These are phyloP conservation scores for Uropsilus gracilis DNA, from an alignment of 2,113 vertebrate species.

Conservation along the genomic window DNA sequence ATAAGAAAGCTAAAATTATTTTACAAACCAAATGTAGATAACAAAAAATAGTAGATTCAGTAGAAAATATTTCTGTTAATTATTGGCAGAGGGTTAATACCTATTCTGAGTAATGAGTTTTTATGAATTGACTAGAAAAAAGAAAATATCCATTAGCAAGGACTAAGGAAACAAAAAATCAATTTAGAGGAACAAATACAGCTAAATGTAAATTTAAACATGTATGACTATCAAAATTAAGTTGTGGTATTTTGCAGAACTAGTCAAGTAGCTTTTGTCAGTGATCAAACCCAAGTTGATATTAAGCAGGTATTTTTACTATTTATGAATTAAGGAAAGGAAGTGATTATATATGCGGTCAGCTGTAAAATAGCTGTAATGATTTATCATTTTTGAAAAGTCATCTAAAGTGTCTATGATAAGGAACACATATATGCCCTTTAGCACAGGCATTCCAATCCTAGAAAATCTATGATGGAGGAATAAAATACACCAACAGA, in stretches of 20 bases:
- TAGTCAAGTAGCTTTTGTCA: too few relatives aligned
- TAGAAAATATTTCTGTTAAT: neutral
- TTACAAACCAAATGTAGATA: neutral
- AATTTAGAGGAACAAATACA: neutral
- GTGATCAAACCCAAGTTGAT: too few relatives aligned
- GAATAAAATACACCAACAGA: neutral
- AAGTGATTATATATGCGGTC: neutral
- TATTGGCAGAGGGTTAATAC: conserved; percentile 3
- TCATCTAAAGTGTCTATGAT: neutral
- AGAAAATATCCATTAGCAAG: neutral
- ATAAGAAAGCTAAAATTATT: neutral
- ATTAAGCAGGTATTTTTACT: neutral
- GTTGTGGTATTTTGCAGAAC: too few relatives aligned
- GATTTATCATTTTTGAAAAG: neutral
- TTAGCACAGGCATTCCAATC: neutral
- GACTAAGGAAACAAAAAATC: neutral
- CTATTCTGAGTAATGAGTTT: neutral
- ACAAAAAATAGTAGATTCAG: neutral
- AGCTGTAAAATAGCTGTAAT: neutral
- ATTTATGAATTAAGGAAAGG: neutral
- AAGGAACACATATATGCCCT: neutral
- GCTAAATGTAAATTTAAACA: neutral
- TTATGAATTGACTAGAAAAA: neutral
- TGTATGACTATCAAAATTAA: too few relatives aligned
- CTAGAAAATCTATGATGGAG: neutral